Evolutionary conservation across 1,140 invertebrate genomes (phyloP), one percentile per base, ranked within the genome.

Genomic region (Zaprionus inermis): DNA sequence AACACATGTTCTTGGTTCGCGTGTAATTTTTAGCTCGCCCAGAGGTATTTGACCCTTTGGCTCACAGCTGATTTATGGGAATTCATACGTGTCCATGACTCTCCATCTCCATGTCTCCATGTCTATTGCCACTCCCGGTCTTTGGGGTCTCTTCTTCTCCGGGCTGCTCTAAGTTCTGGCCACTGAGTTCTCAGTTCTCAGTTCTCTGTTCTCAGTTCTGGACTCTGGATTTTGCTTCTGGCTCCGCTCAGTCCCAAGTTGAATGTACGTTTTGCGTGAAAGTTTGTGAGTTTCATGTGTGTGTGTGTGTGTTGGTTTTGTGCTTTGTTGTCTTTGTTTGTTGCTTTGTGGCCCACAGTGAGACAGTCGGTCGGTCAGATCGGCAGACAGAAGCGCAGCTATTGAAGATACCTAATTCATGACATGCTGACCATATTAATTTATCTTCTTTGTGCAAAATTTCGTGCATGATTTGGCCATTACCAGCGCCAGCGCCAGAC

Each of bases 341-440:
- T 83, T 88, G 84, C 73, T 78, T 88, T 89, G 63, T 49, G 28
- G 68, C 52, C 52, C 41, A 60, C 58, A 60, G n/a, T 12, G 24
- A 60, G 55, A 32, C 52, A 64, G 46, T 32, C 61, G 14, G 51
- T 30, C 32, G 22, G n/a, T 22, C 44, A 24, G 56, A 20, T 30
- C 14, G n/a, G 30, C 7, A 22, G 59, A 11, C 66, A 67, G 66
- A 65, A 74, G 63, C 70, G 81, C 78, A 85, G 78, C 78, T 59
- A 79, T 61, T 60, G 76, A 91, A 89, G 81, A 91, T 91, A 91
- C 78, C 89, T 73, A 88, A 91, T 91, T 89, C 89, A 91, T 91
- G 89, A 91, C 81, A 91, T 85, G 89, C 89, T 91, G 89, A 91
- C 89, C 89, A 91, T 91, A 91, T 91, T 91, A 91, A 91, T 89